Percentiles rank a stretch among this genome's conserved stretches.
phyloP scores from a whole-genome alignment of 2,888 invertebrate species.

The Homarus gammarus region DNA sequence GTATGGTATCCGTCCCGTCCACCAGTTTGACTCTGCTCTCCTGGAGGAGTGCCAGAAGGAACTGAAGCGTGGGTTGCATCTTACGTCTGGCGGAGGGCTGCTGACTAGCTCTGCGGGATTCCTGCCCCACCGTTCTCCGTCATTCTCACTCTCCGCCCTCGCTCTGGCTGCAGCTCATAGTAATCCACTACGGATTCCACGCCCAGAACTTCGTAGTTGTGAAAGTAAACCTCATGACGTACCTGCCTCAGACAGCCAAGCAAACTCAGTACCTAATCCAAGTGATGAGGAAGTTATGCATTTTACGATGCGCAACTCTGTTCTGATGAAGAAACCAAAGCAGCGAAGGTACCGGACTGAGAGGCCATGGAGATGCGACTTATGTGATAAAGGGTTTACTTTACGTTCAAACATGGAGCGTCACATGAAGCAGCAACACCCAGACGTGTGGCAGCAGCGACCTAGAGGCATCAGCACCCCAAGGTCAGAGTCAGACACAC shows the following conservation, averaged over 20 bases:
- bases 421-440: constrained; percentile 96
- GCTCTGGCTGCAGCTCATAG: constrained; percentile 75
- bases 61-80: constrained; percentile 82
- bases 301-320: constrained; percentile 90
- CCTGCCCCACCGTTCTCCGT: constrained; percentile 39
- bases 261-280: constrained; percentile 40
- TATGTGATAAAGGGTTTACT: constrained; percentile 93
- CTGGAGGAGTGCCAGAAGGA: constrained; percentile 76
- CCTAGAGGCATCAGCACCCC: constrained; percentile 75
- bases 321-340: constrained; percentile 94
- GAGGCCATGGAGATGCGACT: constrained; percentile 92
- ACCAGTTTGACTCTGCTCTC: constrained; percentile 56
- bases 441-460: constrained; percentile 89
- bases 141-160: constrained; percentile 71
- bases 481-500: constrained; percentile 82
- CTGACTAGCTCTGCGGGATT: constrained; percentile 80
- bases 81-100: constrained; percentile 85
- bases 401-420: constrained; percentile 94
- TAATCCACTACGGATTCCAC: constrained; percentile 78
- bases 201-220: constrained; percentile 51
- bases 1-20: constrained; percentile 59
- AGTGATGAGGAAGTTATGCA: constrained; percentile 73
- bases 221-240: constrained; percentile 38
- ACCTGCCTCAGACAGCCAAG: constrained; percentile 36
- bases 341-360: constrained; percentile 94